Percentiles rank a stretch among this genome's conserved stretches.
Evolutionary conservation across 2,797 vertebrate genomes (phyloP).

Genomic region (Morelia viridis): DNA sequence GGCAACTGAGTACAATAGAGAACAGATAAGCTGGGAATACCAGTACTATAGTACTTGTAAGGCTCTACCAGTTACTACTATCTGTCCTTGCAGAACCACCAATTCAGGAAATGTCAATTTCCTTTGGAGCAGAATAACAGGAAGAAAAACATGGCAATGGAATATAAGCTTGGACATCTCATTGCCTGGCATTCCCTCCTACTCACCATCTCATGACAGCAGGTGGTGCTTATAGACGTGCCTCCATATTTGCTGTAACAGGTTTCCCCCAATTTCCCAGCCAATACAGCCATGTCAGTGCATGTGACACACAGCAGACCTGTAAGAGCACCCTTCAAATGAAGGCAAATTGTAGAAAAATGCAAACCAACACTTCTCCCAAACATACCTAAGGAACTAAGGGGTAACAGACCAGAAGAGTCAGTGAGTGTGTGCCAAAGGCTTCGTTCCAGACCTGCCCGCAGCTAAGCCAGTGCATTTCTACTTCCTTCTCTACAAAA

Average conservation of each 20-base stretch:
- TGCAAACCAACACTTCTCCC: too few species aligned
- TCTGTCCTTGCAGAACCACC: background rate
- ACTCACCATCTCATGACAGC: conserved; percentile 94
- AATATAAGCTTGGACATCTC: background rate
- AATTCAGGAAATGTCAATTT: background rate
- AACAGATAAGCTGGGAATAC: background rate
- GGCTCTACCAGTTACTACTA: background rate
- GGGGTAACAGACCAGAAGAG: background rate
- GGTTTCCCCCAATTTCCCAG: conserved; percentile 87
- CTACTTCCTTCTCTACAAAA: background rate
- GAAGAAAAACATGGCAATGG: background rate
- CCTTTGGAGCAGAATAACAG: background rate
- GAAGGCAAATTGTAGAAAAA: background rate
- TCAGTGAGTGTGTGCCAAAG: too few species aligned
- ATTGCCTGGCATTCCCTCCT: fast-evolving
- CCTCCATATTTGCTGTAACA: conserved; percentile 94
- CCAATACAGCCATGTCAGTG: conserved; percentile 93
- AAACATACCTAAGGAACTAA: background rate
- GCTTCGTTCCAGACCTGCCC: background rate
- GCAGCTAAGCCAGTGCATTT: background rate
- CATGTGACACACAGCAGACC: conserved; percentile 90
- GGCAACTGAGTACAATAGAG: background rate
- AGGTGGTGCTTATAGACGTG: conserved; percentile 87
- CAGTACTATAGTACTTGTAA: background rate
- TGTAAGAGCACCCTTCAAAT: conserved; percentile 45